Evolutionary conservation across 2,888 invertebrate genomes (phyloP).

Genomic region (Euzophera pinguis): DNA sequence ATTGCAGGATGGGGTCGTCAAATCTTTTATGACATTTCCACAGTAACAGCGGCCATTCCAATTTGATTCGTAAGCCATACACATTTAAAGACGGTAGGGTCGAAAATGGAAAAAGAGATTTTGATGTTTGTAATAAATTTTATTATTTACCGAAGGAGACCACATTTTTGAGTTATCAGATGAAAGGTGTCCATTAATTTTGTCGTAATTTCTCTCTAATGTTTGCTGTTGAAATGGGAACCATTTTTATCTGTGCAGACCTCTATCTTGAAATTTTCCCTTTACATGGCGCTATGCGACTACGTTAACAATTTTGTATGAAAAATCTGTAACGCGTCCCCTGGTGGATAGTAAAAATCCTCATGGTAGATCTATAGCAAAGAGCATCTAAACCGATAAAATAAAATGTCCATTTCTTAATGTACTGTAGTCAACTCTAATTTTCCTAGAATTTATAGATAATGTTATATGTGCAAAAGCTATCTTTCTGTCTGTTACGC

Average conservation of each 20-base stretch:
- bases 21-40: conserved; percentile 19
- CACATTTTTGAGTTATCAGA: conserved; percentile 19
- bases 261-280: too few species aligned
- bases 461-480: too few species aligned
- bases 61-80: conserved; percentile 2
- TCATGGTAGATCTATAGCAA: too few species aligned
- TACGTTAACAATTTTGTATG: too few species aligned
- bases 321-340: too few species aligned
- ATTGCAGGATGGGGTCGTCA: conserved; percentile 12
- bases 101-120: not conserved
- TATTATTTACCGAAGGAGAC: conserved; percentile 26
- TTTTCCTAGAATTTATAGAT: too few species aligned
- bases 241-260: not conserved
- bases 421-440: too few species aligned
- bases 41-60: conserved; percentile 9
- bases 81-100: not conserved
- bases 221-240: conserved; percentile 17
- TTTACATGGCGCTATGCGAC: too few species aligned
- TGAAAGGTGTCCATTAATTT: conserved; percentile 23
- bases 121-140: conserved; percentile 22
- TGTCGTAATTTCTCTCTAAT: conserved; percentile 21
- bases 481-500: too few species aligned
- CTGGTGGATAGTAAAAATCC: too few species aligned
- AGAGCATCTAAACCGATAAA: too few species aligned
- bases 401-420: too few species aligned